Evolutionary conservation across 2,888 invertebrate species (phyloP), one percentile per base, ranked within the genome.

Genomic region (Cantharis lateralis): DNA sequence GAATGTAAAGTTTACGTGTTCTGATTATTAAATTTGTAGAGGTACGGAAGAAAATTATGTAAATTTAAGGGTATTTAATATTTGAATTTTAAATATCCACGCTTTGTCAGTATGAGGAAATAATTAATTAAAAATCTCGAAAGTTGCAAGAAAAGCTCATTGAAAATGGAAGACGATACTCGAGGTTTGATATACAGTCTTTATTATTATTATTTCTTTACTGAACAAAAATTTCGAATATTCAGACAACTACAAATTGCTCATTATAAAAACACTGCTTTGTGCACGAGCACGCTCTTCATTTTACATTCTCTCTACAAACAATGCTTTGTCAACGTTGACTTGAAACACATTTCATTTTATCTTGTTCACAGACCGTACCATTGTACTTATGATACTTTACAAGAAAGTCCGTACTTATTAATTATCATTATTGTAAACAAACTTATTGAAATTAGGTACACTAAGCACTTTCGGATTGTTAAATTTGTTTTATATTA

Each of bases 231-330:
- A 82, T 81, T 82, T 80, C 80, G 82, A 83, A 84, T 82, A 84
- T 83, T 81, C 82, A 81, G 84, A 84, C 84, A 84, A 84, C 84
- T 84, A 85, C 84, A 85, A 84, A 85, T 85, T 85, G 84, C 84
- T 85, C 84, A 84, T 84, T 84, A 84, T 84, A 85, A 85, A 85
- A 84, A 84, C 83, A 84, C 81, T 82, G 81, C 83, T 84, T 84
- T 84, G 84, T 83, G 83, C 83, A 84, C 81, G 82, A 83, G 83
- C 82, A 85, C 84, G 83, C 84, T 84, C 84, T 84, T 84, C 84
- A 84, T 84, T 85, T 82, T 82, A 83, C 84, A 85, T 85, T 85
- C 83, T 80, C 82, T 82, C 82, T 83, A 82, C 83, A 85, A 83
- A 84, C 83, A 84, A 83, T 84, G 83, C 84, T 84, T 83, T 84